Conservation (phyloP, 2,797 vertebrate genomes). For the Nyctalus aviator region DNA sequence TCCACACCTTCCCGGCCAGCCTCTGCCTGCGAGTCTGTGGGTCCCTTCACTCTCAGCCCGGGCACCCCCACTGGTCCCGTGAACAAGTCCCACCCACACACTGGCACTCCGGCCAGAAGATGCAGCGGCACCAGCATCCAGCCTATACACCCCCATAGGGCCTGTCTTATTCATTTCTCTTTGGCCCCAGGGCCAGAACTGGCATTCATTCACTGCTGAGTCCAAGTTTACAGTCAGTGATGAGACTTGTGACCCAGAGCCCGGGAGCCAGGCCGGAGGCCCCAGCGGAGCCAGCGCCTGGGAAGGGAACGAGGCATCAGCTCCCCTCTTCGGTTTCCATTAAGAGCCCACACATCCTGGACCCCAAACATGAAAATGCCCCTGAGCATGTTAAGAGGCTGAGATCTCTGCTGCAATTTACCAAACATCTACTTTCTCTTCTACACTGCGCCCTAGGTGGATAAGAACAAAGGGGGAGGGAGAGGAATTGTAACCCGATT, state of each 20-base stretch:
- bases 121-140: neutral
- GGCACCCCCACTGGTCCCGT: neutral
- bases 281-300: fast-evolving
- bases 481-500: no score
- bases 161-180: neutral
- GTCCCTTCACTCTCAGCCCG: neutral
- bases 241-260: neutral
- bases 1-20: neutral
- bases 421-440: slow-evolving; percentile 29
- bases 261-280: fast-evolving
- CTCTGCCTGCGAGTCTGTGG: neutral
- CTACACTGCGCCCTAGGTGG: neutral
- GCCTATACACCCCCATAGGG: neutral
- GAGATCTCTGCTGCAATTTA: neutral
- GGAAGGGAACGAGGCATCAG: neutral
- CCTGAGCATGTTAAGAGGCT: neutral
- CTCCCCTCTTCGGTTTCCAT: neutral
- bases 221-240: neutral
- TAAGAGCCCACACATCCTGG: neutral
- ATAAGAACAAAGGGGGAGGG: neutral
- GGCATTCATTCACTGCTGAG: neutral
- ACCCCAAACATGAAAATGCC: neutral
- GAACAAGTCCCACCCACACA: neutral
- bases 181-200: neutral
- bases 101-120: neutral